Evolutionary conservation across 2,888 invertebrate species (phyloP).

Genomic region (Mactromeris polynyma): DNA sequence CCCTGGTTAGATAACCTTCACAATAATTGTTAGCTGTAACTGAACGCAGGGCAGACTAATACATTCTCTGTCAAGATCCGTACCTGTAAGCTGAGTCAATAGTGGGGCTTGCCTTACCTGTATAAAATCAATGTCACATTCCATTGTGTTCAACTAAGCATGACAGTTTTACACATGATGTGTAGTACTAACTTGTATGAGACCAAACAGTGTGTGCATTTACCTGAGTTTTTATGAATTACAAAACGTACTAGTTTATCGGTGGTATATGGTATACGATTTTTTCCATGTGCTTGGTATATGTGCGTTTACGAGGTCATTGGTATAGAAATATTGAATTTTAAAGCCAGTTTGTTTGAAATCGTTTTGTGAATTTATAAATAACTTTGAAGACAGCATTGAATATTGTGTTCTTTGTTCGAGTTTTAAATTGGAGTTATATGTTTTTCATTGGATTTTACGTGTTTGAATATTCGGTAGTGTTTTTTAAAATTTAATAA

Average conservation of each 20-base stretch:
- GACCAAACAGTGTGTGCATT: neutral
- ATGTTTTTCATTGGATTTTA: neutral
- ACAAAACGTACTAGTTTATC: neutral
- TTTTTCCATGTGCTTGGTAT: neutral
- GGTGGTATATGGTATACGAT: neutral
- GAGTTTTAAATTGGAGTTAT: neutral
- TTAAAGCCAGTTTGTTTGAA: neutral
- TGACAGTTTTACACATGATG: slow-evolving; percentile 20
- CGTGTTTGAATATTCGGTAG: too few relatives aligned
- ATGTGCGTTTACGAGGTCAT: neutral
- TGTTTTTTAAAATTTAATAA: too few relatives aligned
- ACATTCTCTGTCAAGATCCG: too few relatives aligned
- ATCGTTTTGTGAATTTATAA: neutral
- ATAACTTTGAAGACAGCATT: neutral
- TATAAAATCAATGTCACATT: slow-evolving; percentile 22
- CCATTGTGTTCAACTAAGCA: slow-evolving; percentile 11
- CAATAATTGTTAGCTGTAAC: too few relatives aligned
- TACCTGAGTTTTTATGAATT: slow-evolving; percentile 15
- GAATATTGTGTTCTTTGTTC: neutral
- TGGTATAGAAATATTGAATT: neutral
- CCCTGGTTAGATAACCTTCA: neutral
- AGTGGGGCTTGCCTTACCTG: slow-evolving; percentile 10
- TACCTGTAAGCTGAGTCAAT: slow-evolving; percentile 13
- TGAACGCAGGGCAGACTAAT: too few relatives aligned
- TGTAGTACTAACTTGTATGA: slow-evolving; percentile 12